phyloP scores from a whole-genome alignment of 92 coral and sea anemone species.

The Epizoanthus illoricatus region DNA sequence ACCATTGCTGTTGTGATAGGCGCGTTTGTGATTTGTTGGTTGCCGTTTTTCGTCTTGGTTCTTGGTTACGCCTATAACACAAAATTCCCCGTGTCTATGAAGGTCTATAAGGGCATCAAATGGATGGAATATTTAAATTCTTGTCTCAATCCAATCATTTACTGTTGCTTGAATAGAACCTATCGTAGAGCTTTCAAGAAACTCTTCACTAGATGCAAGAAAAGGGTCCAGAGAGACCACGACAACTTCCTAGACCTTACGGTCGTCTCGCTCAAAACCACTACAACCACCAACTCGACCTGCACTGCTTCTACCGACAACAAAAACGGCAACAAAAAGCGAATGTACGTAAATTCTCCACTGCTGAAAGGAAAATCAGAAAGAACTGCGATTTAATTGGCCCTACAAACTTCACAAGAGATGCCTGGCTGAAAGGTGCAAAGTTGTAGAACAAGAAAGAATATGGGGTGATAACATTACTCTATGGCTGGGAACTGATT shows the following conservation, averaged over 20 bases:
- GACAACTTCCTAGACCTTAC: conserved; percentile 6
- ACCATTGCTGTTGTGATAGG: conserved; percentile 98
- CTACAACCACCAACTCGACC: background rate
- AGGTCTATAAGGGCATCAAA: conserved; percentile 57
- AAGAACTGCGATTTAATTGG: background rate
- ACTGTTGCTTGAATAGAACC: conserved; percentile 88
- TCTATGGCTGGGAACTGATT: no score
- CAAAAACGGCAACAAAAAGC: background rate
- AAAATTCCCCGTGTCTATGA: conserved; percentile 37
- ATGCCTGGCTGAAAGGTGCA: no score
- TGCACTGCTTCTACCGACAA: background rate
- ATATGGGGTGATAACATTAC: no score
- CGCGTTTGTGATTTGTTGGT: conserved; percentile 81
- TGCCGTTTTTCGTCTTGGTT: conserved; percentile 75
- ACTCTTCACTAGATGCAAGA: conserved; percentile 63
- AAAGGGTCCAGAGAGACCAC: conserved; percentile 23
- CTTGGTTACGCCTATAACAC: conserved; percentile 59
- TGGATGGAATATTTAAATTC: conserved; percentile 92
- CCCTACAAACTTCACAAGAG: no score
- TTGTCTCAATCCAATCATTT: conserved; percentile 84
- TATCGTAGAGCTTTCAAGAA: conserved; percentile 84
- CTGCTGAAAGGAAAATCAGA: background rate
- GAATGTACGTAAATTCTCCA: conserved; percentile 13
- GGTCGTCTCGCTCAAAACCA: conserved; percentile 8
- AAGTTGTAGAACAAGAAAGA: no score